Evolutionary conservation across 1,140 invertebrate genomes (phyloP).

Genomic region (Bombus impatiens): DNA sequence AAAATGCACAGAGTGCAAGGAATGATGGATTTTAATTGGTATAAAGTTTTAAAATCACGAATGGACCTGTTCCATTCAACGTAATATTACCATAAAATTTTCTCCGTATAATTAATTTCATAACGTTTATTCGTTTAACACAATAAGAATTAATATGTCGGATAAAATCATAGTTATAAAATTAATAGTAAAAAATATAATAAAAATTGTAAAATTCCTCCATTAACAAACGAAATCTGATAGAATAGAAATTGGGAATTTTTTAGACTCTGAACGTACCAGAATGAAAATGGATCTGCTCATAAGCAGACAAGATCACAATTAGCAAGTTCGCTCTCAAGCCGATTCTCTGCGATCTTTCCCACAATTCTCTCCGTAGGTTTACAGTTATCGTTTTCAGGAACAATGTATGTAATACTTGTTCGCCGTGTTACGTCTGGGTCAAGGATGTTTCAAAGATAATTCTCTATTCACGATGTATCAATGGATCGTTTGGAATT

Average conservation of each 20-base stretch:
- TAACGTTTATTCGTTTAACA: neutral
- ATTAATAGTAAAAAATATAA: too few relatives aligned
- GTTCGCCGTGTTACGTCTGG: conserved; percentile 10
- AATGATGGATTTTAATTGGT: too few relatives aligned
- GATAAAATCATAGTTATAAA: too few relatives aligned
- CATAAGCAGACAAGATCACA: neutral
- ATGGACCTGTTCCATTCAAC: neutral
- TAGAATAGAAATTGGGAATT: neutral
- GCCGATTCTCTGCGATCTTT: conserved; percentile 18
- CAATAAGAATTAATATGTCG: neutral
- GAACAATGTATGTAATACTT: conserved; percentile 25
- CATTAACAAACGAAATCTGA: neutral
- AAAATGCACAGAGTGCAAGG: too few relatives aligned
- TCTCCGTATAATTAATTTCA: neutral
- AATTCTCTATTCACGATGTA: neutral
- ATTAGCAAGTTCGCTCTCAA: conserved; percentile 14
- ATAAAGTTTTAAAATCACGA: neutral
- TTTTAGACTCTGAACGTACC: neutral
- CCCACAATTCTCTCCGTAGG: conserved; percentile 3
- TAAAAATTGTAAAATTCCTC: neutral
- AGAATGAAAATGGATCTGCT: neutral
- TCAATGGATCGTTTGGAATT: conserved; percentile 3
- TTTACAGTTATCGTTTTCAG: conserved; percentile 28
- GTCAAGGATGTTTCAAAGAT: conserved; percentile 26
- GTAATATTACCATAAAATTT: neutral